Conservation (phyloP, 2,888 invertebrate species). For the Leptopilina myrica region DNA sequence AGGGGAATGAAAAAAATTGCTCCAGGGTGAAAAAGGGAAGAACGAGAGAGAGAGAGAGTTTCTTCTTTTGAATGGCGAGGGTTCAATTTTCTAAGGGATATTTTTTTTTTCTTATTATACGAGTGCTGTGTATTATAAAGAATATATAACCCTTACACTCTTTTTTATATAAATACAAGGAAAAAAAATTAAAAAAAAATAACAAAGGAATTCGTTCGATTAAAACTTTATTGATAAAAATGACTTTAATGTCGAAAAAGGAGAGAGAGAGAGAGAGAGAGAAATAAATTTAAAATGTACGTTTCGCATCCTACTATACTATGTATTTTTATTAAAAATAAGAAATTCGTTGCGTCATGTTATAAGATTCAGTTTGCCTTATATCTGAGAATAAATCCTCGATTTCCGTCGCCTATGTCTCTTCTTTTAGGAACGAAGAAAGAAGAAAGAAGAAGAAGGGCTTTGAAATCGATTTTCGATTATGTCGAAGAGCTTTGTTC, state of each 20-base stretch:
- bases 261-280: no score
- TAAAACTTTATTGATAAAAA: constrained; percentile 10
- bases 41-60: constrained; percentile 18
- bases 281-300: neutral
- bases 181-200: no score
- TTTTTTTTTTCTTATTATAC: neutral
- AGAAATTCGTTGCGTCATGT: constrained; percentile 57
- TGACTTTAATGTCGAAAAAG: constrained; percentile 13
- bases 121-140: neutral
- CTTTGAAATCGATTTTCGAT: constrained; percentile 65
- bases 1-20: constrained; percentile 9
- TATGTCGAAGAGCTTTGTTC: constrained; percentile 58
- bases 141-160: constrained; percentile 3
- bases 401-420: constrained; percentile 58
- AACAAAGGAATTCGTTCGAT: neutral
- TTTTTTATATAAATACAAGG: no score
- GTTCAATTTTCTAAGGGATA: constrained; percentile 12
- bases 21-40: constrained; percentile 13
- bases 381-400: constrained; percentile 62
- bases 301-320: neutral
- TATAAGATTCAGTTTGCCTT: constrained; percentile 57
- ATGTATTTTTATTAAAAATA: constrained; percentile 40
- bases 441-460: constrained; percentile 43
- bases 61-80: neutral
- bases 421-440: constrained; percentile 45